Base-by-base conservation (phyloP, 2,888 invertebrate genomes). In the Galerucella nymphaeae region DNA sequence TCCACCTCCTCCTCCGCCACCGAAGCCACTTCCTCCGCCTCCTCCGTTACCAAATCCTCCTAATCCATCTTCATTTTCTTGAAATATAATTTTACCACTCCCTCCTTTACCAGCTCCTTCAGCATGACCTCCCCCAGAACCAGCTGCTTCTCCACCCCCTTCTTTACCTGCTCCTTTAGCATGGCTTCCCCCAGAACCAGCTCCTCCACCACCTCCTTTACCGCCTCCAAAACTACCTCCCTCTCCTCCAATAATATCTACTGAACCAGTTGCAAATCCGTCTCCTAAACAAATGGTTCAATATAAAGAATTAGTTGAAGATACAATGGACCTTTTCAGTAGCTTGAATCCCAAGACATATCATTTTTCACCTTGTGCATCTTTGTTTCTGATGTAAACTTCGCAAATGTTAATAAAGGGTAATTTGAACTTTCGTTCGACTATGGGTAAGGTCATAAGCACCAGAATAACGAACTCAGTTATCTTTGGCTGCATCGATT, bases 51-150 rank as follows among this genome's bases (percentile, higher is more conserved):
- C 50, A 50, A 50, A 50, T 48, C 20, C 20, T 53, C 23, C 50
- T 9, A 4, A 11, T 16, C 53, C 50, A n/a, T n/a, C 13, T 10
- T 53, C 38, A 23, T 65, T 16, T 9, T 55, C 53, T 30, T 50
- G 14, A 20, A 63, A 63, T 63, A 63, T 45, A 20, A 63, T 63
- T 20, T 10, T 45, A 18, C 65, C 53, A 10, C 65, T 42, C 16
- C 50, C 65, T 30, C 50, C 53, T 65, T 42, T 42, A 23, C 65
- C 53, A 13, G 59, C 58, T 1, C 65, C 65, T 41, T 41, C 70
- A 42, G 45, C 63, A 62, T 20, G 11, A 30, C 42, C 59, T 10
- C 63, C 69, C 62, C 62, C 62, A 13, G 16, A 9, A 18, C 64
- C 50, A 23, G 23, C 64, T 48, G 23, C 64, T 48, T n/a, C 20